phyloP scores from a whole-genome alignment of 2,797 vertebrate species.

The Danio choprae region DNA sequence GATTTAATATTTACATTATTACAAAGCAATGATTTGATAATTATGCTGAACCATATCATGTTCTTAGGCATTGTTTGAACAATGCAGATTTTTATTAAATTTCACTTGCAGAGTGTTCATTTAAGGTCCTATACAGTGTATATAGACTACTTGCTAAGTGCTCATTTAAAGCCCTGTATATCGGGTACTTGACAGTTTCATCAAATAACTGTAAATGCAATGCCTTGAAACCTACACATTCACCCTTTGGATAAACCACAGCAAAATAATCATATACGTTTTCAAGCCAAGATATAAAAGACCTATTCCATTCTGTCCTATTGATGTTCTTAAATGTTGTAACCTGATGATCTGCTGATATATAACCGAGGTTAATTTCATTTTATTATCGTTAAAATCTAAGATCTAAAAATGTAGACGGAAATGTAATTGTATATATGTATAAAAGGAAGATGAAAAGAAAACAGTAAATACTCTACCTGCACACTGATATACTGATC shows the following conservation, averaged over 20 bases:
- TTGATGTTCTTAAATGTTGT: neutral
- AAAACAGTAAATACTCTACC: neutral
- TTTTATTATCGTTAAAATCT: neutral
- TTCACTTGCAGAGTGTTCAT: no score
- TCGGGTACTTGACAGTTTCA: neutral
- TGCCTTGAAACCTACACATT: constrained; percentile 31
- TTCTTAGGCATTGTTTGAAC: no score
- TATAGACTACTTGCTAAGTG: neutral
- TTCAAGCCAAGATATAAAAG: neutral
- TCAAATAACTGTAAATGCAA: neutral
- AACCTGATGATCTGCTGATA: neutral
- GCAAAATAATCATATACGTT: neutral
- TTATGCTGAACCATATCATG: no score
- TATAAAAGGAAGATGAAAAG: neutral
- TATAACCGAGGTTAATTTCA: neutral
- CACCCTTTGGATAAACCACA: constrained; percentile 12
- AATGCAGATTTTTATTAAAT: no score
- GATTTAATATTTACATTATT: no score
- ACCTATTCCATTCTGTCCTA: neutral
- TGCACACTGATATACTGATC: neutral
- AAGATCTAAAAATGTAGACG: neutral
- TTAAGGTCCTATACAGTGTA: no score
- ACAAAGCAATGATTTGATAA: no score
- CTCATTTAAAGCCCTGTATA: no score
- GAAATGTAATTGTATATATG: neutral